Evolutionary conservation across 2,113 vertebrate genomes (phyloP).

Genomic region (Siniperca knerii): DNA sequence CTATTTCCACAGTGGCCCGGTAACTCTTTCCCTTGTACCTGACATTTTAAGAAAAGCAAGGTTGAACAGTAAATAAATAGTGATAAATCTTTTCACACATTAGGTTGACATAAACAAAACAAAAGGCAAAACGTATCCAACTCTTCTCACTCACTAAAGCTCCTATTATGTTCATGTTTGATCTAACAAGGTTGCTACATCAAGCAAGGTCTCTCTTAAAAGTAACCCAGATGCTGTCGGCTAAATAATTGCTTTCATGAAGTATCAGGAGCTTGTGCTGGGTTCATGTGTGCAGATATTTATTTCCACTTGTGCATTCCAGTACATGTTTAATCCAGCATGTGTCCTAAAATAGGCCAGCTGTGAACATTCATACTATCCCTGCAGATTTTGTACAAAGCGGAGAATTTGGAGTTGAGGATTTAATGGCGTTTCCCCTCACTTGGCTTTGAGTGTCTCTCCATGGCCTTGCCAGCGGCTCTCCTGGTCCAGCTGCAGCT

Average conservation of each 20-base stretch:
- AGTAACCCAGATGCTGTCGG: not conserved
- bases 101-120: not conserved
- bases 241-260: slow-evolving; percentile 14
- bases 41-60: slow-evolving; percentile 31
- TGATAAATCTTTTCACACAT: not conserved
- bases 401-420: slow-evolving; percentile 6
- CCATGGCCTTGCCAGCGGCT: slow-evolving; percentile 94
- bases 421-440: slow-evolving; percentile 74
- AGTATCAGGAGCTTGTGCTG: not conserved
- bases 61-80: not conserved
- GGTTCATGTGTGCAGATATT: slow-evolving; percentile 14
- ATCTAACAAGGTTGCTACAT: not conserved
- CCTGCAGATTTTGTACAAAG: slow-evolving; percentile 39
- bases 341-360: slow-evolving; percentile 34
- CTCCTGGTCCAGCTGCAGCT: slow-evolving; percentile 96
- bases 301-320: slow-evolving; percentile 28
- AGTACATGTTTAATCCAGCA: slow-evolving; percentile 32
- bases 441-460: slow-evolving; percentile 99
- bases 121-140: not conserved
- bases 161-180: not conserved
- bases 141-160: not conserved
- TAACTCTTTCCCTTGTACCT: slow-evolving; percentile 99
- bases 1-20: slow-evolving; percentile 95
- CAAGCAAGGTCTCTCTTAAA: not conserved
- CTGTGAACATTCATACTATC: slow-evolving; percentile 51